Evolutionary conservation across 2,113 vertebrate genomes (phyloP).

Genomic region (Mungos mungo): DNA sequence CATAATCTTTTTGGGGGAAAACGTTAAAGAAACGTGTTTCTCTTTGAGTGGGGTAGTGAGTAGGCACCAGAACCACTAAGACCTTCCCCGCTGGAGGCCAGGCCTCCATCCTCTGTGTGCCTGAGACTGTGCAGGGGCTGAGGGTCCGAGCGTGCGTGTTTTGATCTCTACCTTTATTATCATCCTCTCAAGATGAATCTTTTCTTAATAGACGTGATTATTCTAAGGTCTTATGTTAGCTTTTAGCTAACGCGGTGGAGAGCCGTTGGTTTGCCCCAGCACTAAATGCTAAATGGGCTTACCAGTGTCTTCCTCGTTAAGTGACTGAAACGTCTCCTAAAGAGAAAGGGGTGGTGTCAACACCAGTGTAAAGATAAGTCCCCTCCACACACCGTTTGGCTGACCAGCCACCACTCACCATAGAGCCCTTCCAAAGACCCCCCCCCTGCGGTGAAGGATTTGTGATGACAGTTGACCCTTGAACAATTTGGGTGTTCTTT

Average conservation of each 20-base stretch:
- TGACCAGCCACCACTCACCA: neutral
- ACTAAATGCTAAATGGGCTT: conserved; percentile 17
- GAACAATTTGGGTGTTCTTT: neutral
- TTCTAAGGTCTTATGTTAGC: neutral
- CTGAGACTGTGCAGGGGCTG: conserved; percentile 34
- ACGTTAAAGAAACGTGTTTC: neutral
- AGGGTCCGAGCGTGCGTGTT: neutral
- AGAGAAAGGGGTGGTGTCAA: neutral
- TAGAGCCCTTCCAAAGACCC: neutral
- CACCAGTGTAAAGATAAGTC: neutral
- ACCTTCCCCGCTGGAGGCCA: neutral
- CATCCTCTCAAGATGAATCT: neutral
- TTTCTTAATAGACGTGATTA: conserved; percentile 49
- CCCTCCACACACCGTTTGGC: neutral
- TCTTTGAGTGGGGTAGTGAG: conserved; percentile 34
- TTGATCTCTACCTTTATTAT: neutral
- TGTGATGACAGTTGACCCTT: neutral
- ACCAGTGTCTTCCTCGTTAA: conserved; percentile 22
- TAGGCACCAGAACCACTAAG: neutral
- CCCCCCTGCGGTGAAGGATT: neutral
- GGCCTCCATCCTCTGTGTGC: neutral
- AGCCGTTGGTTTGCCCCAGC: conserved; percentile 15
- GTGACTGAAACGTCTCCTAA: neutral
- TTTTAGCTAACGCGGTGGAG: neutral
- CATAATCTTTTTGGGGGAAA: neutral